Base-by-base conservation (phyloP, 2,888 invertebrate genomes). In the Anaspis maculata region DNA sequence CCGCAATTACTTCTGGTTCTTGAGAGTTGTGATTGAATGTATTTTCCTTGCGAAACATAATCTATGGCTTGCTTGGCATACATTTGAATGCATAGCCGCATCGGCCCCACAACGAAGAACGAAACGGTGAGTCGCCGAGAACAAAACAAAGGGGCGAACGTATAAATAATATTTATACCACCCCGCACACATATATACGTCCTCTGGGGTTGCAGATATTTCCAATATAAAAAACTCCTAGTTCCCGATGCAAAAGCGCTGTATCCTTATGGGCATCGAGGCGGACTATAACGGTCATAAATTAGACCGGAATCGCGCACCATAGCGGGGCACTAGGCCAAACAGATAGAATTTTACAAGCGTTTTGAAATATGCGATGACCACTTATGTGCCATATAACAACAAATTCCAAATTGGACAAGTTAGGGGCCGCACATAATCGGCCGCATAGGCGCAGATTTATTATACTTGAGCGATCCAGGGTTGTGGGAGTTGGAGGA, bases 191-290 rank as follows among this genome's bases (percentile, higher is more conserved):
- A 6, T 3, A 28, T 9, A 5, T 38, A 35, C 37, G 37, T 38
- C 27, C 36, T 26, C 27, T 15, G 22, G 34, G 34, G 34, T 21
- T 37, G 26, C 24, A 35, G 39, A 37, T 41, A 44, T 41, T 39
- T 39, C 37, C 39, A 39, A 44, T 44, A 39, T 31, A 41, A 31
- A 35, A 34, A 30, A 22, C 19, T 34, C 22, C 31, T 29, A 23
- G 34, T 33, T 37, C 27, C 30, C 37, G 25, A 41, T 41, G 44
- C 39, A 41, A 41, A 39, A 41, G 35, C 37, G 32, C 23, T 34
- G 34, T 41, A 34, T 41, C 31, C 41, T 41, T 41, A 34, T 41
- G 41, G 37, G 37, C 41, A 37, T 44, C 36, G 22, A 34, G 27
- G 29, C 39, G 30, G 32, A 35, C 21, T 30, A 31, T 30, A 22